Conservation (phyloP, 2,888 invertebrate genomes). For the Ochlodes sylvanus region DNA sequence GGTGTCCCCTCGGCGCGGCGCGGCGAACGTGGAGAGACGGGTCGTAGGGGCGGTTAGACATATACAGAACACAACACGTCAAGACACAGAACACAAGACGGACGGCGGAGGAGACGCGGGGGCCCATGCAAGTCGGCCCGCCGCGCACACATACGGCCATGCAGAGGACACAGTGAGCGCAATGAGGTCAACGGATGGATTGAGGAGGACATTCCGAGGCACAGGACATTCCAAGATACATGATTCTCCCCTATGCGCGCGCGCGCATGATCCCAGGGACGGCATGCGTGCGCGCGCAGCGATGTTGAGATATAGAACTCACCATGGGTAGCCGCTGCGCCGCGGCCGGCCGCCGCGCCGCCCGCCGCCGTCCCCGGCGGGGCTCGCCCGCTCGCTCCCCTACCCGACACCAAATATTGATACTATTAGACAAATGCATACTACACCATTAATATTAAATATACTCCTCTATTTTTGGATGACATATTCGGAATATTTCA, state of each 20-base stretch:
- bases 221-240: slow-evolving; percentile 86
- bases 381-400: slow-evolving; percentile 52
- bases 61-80: slow-evolving; percentile 80
- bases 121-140: slow-evolving; percentile 76
- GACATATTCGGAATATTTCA: no score
- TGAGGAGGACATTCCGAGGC: slow-evolving; percentile 86
- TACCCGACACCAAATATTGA: slow-evolving; percentile 59
- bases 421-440: slow-evolving; percentile 33
- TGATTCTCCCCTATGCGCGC: slow-evolving; percentile 84
- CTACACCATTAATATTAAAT: no score
- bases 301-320: slow-evolving; percentile 86
- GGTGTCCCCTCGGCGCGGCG: slow-evolving; percentile 63
- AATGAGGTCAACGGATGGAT: slow-evolving; percentile 75
- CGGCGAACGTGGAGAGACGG: slow-evolving; percentile 65
- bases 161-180: slow-evolving; percentile 78
- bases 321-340: slow-evolving; percentile 62
- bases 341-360: slow-evolving; percentile 52
- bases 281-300: slow-evolving; percentile 77
- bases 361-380: slow-evolving; percentile 45
- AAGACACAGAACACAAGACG: slow-evolving; percentile 83
- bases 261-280: slow-evolving; percentile 62
- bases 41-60: slow-evolving; percentile 68
- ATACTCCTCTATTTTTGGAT: no score
- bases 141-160: slow-evolving; percentile 75
- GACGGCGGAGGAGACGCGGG: slow-evolving; percentile 65